Evolutionary conservation across 2,888 invertebrate genomes (phyloP).

Genomic region (Lobophora halterata): DNA sequence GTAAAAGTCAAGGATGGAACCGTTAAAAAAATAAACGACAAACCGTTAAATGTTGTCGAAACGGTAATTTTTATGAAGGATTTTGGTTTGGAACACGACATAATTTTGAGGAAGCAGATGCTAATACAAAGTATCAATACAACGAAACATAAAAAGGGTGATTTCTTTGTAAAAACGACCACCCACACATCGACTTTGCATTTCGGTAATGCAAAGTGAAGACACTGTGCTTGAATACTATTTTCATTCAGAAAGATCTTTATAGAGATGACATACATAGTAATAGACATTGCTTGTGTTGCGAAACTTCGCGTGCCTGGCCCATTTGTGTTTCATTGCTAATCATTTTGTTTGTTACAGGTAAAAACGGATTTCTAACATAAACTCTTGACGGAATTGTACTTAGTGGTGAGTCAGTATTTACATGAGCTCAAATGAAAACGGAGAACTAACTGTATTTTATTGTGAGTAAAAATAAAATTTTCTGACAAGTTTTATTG

Average conservation of each 20-base stretch:
- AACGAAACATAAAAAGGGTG: too few relatives aligned
- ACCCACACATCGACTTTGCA: too few relatives aligned
- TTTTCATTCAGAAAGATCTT: conserved; percentile 16
- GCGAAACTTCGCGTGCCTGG: conserved; percentile 49
- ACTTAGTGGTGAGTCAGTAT: conserved; percentile 22
- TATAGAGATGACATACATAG: conserved; percentile 36
- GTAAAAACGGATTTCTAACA: conserved; percentile 31
- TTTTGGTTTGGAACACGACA: conserved; percentile 32
- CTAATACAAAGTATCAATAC: conserved; percentile 21
- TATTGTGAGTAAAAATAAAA: too few relatives aligned
- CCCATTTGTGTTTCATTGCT: conserved; percentile 52
- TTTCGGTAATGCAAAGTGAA: too few relatives aligned
- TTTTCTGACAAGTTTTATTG: conserved; percentile 1
- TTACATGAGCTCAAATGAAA: conserved; percentile 4
- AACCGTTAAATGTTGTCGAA: conserved; percentile 34
- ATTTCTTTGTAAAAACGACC: too few relatives aligned
- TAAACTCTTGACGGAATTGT: conserved; percentile 23
- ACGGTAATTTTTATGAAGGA: conserved; percentile 41
- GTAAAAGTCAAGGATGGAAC: conserved; percentile 53
- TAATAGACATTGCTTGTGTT: conserved; percentile 37
- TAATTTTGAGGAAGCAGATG: conserved; percentile 28
- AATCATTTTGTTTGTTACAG: conserved; percentile 59
- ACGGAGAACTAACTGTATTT: not conserved
- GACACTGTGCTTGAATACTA: conserved; percentile 2
- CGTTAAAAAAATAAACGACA: conserved; percentile 39